Evolutionary conservation across 2,888 invertebrate genomes (phyloP).

Genomic region (Tetheella fluctuosa): DNA sequence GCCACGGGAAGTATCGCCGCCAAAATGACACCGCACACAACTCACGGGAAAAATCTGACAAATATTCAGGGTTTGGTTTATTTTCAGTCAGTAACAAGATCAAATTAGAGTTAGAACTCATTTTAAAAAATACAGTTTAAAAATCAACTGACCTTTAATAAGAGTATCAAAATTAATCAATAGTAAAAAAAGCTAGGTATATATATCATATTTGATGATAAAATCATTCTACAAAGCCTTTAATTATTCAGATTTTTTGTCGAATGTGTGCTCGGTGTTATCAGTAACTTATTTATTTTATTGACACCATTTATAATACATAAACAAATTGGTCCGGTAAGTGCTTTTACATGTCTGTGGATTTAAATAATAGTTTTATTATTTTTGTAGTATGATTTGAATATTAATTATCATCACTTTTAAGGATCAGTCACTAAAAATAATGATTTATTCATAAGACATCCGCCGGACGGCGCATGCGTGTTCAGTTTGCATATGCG

Average conservation of each 20-base stretch:
- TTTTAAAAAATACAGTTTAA: background rate
- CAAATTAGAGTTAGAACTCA: background rate
- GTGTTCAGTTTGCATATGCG: constrained; percentile 72
- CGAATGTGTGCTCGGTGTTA: no score
- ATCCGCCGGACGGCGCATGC: constrained; percentile 72
- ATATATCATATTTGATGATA: background rate
- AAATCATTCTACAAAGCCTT: background rate
- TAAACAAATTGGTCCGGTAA: background rate
- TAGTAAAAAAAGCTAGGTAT: no score
- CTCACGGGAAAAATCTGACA: background rate
- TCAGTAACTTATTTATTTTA: background rate
- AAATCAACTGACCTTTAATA: no score
- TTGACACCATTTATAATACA: background rate
- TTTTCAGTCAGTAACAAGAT: background rate
- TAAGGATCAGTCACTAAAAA: constrained; percentile 57
- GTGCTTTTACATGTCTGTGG: constrained; percentile 12
- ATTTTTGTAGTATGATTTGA: constrained; percentile 44
- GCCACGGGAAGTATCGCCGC: constrained; percentile 34
- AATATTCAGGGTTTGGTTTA: background rate
- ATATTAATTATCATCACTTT: constrained; percentile 56
- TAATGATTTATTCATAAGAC: constrained; percentile 62
- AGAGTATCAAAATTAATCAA: no score
- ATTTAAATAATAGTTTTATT: constrained; percentile 13
- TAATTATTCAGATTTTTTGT: background rate
- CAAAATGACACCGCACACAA: constrained; percentile 32